Evolutionary conservation across 1,140 invertebrate species (phyloP).

Genomic region (Lepidurus couesii): DNA sequence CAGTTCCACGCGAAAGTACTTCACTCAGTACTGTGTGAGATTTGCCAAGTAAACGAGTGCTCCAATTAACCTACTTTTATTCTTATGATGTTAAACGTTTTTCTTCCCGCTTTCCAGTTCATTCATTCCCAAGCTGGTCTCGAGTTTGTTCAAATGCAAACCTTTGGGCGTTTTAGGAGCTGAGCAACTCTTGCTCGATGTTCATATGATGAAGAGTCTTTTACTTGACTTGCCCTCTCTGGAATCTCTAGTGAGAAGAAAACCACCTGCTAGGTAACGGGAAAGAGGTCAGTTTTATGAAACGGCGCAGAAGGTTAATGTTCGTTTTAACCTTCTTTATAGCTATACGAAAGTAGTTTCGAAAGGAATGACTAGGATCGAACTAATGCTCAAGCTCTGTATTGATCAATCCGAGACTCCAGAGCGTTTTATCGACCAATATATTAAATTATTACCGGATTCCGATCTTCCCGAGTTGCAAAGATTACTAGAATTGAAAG

Average conservation of each 20-base stretch:
- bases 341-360: slow-evolving; percentile 79
- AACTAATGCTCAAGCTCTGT: slow-evolving; percentile 96
- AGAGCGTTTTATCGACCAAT: slow-evolving; percentile 79
- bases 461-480: slow-evolving; percentile 85
- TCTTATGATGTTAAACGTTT: background rate
- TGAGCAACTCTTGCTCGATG: slow-evolving; percentile 94
- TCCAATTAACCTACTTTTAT: background rate
- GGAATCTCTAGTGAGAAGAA: slow-evolving; percentile 75
- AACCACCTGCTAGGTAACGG: slow-evolving; percentile 69
- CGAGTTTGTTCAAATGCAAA: slow-evolving; percentile 90
- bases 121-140: slow-evolving; percentile 92
- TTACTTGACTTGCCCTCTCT: slow-evolving; percentile 91
- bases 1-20: slow-evolving; percentile 93
- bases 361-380: slow-evolving; percentile 95
- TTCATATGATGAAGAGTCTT: slow-evolving; percentile 94
- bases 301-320: background rate
- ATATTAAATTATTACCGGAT: slow-evolving; percentile 82
- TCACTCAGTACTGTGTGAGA: slow-evolving; percentile 94
- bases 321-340: background rate
- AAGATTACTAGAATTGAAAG: slow-evolving; percentile 96
- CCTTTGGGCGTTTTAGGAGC: slow-evolving; percentile 82
- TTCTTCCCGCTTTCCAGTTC: slow-evolving; percentile 54
- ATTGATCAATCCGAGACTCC: slow-evolving; percentile 84
- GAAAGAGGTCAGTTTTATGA: background rate
- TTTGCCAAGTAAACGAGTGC: slow-evolving; percentile 67